Evolutionary conservation across 2,888 invertebrate genomes (phyloP), one percentile per base, ranked within the genome.

Genomic region (Platynereis dumerilii): DNA sequence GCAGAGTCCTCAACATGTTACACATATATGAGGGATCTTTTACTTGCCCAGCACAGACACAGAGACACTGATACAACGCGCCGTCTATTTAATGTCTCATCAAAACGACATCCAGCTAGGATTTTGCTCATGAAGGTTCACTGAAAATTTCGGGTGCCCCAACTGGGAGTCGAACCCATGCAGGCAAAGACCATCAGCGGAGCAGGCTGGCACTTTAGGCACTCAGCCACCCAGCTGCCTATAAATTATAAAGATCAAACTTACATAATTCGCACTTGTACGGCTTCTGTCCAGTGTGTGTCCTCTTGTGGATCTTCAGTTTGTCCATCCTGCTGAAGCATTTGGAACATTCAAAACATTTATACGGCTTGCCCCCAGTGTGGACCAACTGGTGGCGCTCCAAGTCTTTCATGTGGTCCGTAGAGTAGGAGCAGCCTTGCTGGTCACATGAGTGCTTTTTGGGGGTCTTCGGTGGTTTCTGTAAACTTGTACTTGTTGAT

Each of bases 281-380:
- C 20, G 96, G 96, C 79, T 96, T 96, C 85, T 95, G 95, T 7
- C 96, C 96, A 0, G 96, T 96, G 83, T 96, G 96, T 2, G 96
- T 96, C 74, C 96, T 72, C 26, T 83, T 70, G 85, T 90, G 90
- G 64, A 90, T 89, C 76, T 90, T 89, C 5, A 90, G 84, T 0
- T 96, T 96, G 84, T 97, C 96, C 81, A 94, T 94, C 68, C 97
- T 88, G 20, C 96, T 96, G 84, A 96, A 96, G 53, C 93, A 87
- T 84, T 96, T 96, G 28, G 94, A 94, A 85, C 96, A 96, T 84
- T 93, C 95, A 42, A 94, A 87, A 85, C 96, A 96, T 56, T 91
- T 69, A 70, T 76, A 86, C 2, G 86, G 85, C 59, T 80, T 82
- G 70, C 86, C 85, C 73, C 86, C 86, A 44, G 86, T 86, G 69